Evolutionary conservation across 2,888 invertebrate species (phyloP).

Genomic region (Drosophila borborema): DNA sequence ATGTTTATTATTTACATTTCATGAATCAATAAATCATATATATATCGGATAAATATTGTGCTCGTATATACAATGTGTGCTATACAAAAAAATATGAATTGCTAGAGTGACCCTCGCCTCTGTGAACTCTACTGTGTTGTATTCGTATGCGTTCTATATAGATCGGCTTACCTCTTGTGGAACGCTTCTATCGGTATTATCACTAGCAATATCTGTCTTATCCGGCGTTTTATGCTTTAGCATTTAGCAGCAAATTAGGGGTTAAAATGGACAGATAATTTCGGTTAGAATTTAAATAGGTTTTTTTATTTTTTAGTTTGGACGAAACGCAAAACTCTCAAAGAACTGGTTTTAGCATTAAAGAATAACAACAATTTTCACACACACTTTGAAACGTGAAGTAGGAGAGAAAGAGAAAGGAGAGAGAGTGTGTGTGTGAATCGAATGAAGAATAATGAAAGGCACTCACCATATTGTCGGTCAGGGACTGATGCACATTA

Average conservation of each 20-base stretch:
- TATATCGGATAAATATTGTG: conserved; percentile 21
- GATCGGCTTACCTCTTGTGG: conserved; percentile 65
- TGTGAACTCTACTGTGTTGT: conserved; percentile 34
- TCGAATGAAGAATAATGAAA: not conserved
- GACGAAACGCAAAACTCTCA: conserved; percentile 50
- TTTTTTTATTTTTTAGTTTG: conserved; percentile 55
- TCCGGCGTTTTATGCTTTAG: conserved; percentile 45
- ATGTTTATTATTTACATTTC: conserved; percentile 54
- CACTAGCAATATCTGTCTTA: conserved; percentile 58
- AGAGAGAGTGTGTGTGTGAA: conserved; percentile 7
- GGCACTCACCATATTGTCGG: conserved; percentile 93
- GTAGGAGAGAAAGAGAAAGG: not conserved
- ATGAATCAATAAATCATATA: conserved; percentile 31
- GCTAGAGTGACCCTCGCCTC: conserved; percentile 41
- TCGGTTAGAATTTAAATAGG: conserved; percentile 51
- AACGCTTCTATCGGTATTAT: conserved; percentile 50
- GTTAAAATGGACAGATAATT: conserved; percentile 60
- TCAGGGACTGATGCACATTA: conserved; percentile 91
- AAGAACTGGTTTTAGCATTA: conserved; percentile 14
- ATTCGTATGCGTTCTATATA: conserved; percentile 30
- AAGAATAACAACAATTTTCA: conserved; percentile 25
- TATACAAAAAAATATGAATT: conserved; percentile 14
- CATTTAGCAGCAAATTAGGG: conserved; percentile 44
- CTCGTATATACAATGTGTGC: conserved; percentile 27
- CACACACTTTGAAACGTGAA: conserved; percentile 12